Conservation (phyloP, 1,140 invertebrate genomes). For the Acromyrmex echinatior region DNA sequence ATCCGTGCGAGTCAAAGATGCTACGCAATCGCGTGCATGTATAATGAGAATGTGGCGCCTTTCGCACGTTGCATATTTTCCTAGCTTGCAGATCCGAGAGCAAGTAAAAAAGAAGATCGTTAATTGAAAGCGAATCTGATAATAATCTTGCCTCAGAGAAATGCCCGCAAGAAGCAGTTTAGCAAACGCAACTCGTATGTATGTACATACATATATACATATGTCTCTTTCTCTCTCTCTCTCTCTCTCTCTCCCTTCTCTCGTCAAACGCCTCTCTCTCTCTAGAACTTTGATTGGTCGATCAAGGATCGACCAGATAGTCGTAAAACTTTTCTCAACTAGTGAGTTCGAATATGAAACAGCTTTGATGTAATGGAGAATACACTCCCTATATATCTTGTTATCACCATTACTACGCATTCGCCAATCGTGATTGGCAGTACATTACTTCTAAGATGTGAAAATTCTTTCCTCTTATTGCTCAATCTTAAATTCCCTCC, state of each 20-base stretch:
- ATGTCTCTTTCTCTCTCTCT: too few species aligned
- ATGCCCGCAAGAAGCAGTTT: constrained; percentile 25
- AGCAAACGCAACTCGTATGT: neutral
- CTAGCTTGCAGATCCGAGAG: neutral
- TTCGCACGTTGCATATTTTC: constrained; percentile 33
- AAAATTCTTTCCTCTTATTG: constrained; percentile 8
- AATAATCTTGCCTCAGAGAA: constrained; percentile 20
- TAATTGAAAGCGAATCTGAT: constrained; percentile 49
- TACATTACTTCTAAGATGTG: neutral
- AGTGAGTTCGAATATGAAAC: constrained; percentile 60
- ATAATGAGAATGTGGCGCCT: constrained; percentile 35
- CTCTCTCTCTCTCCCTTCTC: too few species aligned
- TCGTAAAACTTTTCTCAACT: constrained; percentile 62
- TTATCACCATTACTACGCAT: constrained; percentile 28
- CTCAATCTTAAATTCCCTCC: neutral
- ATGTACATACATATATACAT: neutral
- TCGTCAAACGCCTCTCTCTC: constrained; percentile 27
- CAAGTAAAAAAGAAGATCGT: constrained; percentile 28
- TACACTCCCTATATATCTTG: neutral
- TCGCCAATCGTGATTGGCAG: constrained; percentile 12
- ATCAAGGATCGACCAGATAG: constrained; percentile 8
- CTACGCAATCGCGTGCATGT: constrained; percentile 39
- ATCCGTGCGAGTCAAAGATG: constrained; percentile 22
- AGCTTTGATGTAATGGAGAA: constrained; percentile 2
- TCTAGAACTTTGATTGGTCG: constrained; percentile 78